A percentile compares a stretch with the other conserved stretches of the same genome.
Evolutionary conservation across 2,888 invertebrate genomes (phyloP).

Genomic region (Seira ritae): DNA sequence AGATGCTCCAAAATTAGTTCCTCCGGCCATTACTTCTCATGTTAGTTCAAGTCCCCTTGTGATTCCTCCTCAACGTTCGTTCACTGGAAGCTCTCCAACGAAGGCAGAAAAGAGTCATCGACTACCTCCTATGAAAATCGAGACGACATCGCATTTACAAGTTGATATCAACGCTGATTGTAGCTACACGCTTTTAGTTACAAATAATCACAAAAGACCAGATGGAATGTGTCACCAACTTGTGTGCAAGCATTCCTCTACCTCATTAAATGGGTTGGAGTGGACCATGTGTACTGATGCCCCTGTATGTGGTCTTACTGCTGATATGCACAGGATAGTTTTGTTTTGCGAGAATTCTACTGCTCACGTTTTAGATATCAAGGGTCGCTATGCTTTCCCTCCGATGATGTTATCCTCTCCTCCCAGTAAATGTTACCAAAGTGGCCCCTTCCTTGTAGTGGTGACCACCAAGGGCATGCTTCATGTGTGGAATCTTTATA

Average conservation of each 20-base stretch:
- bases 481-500: constrained; percentile 81
- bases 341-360: constrained; percentile 83
- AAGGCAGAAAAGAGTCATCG: constrained; percentile 41
- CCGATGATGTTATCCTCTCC: constrained; percentile 79
- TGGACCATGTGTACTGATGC: constrained; percentile 84
- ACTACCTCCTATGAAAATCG: constrained; percentile 58
- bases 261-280: constrained; percentile 78
- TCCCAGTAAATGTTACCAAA: constrained; percentile 79
- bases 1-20: constrained; percentile 13
- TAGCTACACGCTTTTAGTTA: constrained; percentile 63
- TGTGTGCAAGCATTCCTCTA: constrained; percentile 63
- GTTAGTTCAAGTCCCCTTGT: background rate
- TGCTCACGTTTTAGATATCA: constrained; percentile 80
- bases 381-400: constrained; percentile 78
- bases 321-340: constrained; percentile 78
- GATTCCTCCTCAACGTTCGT: background rate
- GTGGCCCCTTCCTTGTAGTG: constrained; percentile 78
- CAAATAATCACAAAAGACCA: constrained; percentile 54
- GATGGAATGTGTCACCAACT: constrained; percentile 63
- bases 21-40: background rate
- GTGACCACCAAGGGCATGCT: constrained; percentile 79
- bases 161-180: constrained; percentile 53
- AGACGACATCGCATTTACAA: constrained; percentile 42
- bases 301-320: constrained; percentile 80
- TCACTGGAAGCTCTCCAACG: background rate